These are phyloP conservation scores for Marmota flaviventris DNA, from an alignment of 2,113 vertebrate species.

Conservation along the genomic window DNA sequence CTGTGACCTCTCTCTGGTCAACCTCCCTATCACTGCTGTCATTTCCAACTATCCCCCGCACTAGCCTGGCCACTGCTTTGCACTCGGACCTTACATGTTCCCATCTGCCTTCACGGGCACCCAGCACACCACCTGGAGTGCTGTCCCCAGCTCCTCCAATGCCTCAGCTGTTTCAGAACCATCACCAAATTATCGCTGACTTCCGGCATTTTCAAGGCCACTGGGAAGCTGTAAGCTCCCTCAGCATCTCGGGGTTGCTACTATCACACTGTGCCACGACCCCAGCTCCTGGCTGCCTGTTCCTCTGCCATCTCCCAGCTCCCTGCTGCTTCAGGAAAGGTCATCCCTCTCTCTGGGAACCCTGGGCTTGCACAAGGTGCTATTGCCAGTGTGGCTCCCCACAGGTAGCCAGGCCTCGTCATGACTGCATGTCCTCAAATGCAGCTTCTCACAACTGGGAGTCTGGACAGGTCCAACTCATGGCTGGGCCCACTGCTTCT, in stretches of 20 bases:
- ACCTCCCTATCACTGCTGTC: background rate
- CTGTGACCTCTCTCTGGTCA: too few species aligned
- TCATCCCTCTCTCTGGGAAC: background rate
- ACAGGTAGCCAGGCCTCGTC: rapidly evolving
- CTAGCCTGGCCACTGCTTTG: background rate
- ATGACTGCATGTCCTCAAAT: rapidly evolving
- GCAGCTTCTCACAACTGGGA: background rate
- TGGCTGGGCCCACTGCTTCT: background rate
- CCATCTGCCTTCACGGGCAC: rapidly evolving
- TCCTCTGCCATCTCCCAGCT: background rate
- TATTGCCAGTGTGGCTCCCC: rapidly evolving
- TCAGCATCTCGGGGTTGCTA: background rate
- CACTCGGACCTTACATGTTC: too few species aligned
- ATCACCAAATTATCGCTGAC: background rate
- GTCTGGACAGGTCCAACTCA: background rate
- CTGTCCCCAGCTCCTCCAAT: rapidly evolving
- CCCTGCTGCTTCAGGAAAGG: background rate
- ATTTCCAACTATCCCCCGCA: rapidly evolving
- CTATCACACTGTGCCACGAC: rapidly evolving
- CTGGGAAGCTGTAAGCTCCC: background rate
- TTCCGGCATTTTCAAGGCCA: background rate
- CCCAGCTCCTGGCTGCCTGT: background rate
- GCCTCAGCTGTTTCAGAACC: background rate
- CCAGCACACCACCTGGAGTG: rapidly evolving
- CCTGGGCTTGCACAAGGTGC: rapidly evolving